phyloP scores from a whole-genome alignment of 2,113 vertebrate species.

The Hemiprocne comata region DNA sequence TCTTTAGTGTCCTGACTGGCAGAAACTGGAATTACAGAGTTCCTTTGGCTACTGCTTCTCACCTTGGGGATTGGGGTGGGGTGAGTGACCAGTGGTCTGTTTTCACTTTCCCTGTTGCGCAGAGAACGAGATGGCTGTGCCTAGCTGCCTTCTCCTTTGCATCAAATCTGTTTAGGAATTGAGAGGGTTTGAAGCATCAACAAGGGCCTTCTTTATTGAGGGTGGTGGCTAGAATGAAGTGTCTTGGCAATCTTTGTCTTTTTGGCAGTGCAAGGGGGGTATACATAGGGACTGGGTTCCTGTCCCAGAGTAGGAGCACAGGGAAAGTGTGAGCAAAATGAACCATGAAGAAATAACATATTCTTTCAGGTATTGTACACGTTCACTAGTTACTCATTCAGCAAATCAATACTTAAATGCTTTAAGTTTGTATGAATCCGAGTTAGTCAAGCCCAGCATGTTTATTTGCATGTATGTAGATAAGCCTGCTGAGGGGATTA shows the following conservation, averaged over 20 bases:
- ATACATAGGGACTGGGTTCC: slow-evolving; percentile 8
- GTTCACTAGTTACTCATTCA: slow-evolving; percentile 36
- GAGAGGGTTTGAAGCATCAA: neutral
- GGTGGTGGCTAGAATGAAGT: slow-evolving; percentile 18
- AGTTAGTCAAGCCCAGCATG: neutral
- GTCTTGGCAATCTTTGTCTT: slow-evolving; percentile 32
- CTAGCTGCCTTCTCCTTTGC: neutral
- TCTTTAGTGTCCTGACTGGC: neutral
- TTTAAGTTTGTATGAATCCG: neutral
- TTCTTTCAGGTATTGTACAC: slow-evolving; percentile 2
- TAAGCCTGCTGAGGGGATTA: neutral
- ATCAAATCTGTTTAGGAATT: neutral
- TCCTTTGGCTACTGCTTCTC: slow-evolving; percentile 36
- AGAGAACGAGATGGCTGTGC: neutral
- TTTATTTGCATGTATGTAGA: neutral
- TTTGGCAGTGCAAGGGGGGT: neutral
- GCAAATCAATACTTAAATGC: slow-evolving; percentile 31
- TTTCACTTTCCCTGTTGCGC: neutral
- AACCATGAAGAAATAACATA: neutral
- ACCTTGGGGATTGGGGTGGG: slow-evolving; percentile 7
- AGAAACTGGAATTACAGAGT: slow-evolving; percentile 3
- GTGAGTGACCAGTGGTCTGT: neutral
- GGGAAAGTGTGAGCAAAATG: slow-evolving; percentile 31
- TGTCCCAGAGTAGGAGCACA: slow-evolving; percentile 35
- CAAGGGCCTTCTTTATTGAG: slow-evolving; percentile 4